A percentile compares a stretch with the other conserved stretches of the same genome.
Conservation (phyloP, 2,797 vertebrate species). For the Lophotriccus pileatus region DNA sequence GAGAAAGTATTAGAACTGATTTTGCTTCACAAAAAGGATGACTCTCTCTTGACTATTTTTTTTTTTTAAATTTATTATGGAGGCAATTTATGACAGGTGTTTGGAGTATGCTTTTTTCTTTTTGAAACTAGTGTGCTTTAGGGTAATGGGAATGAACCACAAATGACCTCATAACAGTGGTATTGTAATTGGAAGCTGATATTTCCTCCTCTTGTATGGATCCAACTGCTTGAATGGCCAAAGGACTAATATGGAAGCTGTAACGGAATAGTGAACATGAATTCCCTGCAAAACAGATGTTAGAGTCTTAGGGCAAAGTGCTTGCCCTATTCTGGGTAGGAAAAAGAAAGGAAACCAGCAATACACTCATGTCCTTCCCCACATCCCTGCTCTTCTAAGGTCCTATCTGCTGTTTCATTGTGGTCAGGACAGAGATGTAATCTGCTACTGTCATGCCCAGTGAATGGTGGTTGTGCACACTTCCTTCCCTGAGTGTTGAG, state of each 20-base stretch:
- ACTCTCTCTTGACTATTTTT: not conserved
- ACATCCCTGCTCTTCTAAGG: not conserved
- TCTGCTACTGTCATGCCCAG: not conserved
- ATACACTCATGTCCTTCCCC: not conserved
- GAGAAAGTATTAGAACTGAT: not conserved
- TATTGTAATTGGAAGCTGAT: not conserved
- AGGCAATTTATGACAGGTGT: not conserved
- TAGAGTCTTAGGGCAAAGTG: not conserved
- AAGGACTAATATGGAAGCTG: not conserved
- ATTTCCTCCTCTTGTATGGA: not conserved
- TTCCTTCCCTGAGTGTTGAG: not conserved
- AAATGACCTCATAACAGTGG: not conserved
- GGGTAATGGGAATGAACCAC: not conserved
- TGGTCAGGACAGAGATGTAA: not conserved
- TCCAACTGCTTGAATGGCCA: not conserved
- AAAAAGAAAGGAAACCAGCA: not conserved
- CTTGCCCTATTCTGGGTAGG: not conserved
- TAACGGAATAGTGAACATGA: not conserved
- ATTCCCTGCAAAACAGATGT: not conserved
- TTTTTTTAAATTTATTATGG: not conserved
- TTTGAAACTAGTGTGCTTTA: not conserved
- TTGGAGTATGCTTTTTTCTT: not conserved
- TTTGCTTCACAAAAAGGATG: not conserved
- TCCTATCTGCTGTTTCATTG: not conserved
- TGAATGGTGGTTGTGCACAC: not conserved